Base-by-base conservation (phyloP, 2,113 vertebrate genomes). In the Prolemur simus region DNA sequence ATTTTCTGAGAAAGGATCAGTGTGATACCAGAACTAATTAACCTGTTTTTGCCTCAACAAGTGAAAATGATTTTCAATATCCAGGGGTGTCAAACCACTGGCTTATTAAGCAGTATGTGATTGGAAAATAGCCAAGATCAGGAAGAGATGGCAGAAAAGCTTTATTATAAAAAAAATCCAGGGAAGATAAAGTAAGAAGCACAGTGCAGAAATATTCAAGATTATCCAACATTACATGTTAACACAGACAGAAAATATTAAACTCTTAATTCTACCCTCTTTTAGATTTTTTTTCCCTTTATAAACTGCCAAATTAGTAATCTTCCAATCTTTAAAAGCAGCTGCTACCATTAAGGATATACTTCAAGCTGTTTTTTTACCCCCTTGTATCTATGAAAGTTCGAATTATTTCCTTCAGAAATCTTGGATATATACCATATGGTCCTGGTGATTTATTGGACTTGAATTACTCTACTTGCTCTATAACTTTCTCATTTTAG, bases 371-470 rank as follows among this genome's bases (percentile, higher is more conserved):
- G 74, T 74, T 96, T 87, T 76, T 95, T 85, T 42, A 88, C 69
- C 60, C 87, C 91, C 69, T 85, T 94, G 21, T 93, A 95, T 97
- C 90, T 97, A 64, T 97, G 96, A 94, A 98, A 97, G 95, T 98
- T 98, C 96, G 98, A 74, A 97, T 94, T 97, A 97, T 37, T 97
- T 98, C 84, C 69, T 98, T 98, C 94, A 97, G 93, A 98, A 98
- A 95, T 98, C 78, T 98, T 98, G 80, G 73, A 97, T 98, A 97
- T 97, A 94, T 96, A 98, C 97, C 98, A 98, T 98, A 98, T 98
- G 97, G 96, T 98, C 86, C 47, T 74, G 78, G 95, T 97, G 98
- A 98, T 98, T 98, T 98, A 98, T 94, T 97, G 93, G 39, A 74
- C 96, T 95, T 90, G 58, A 97, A 73, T 89, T 97, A 95, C 97